Conservation (phyloP, 2,113 vertebrate species). For the Ctenomys sociabilis region DNA sequence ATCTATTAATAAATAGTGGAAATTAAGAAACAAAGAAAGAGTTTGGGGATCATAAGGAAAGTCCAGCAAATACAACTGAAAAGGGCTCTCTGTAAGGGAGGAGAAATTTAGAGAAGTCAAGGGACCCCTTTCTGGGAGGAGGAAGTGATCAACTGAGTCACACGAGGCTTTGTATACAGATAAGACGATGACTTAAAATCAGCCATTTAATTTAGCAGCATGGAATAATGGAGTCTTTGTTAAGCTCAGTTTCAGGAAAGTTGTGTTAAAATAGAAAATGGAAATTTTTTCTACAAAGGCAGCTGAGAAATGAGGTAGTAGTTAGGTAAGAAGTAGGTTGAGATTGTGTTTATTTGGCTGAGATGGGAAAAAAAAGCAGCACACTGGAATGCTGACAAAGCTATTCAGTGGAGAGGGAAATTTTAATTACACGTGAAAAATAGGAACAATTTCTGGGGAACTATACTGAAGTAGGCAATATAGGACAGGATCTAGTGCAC, state of each 20-base stretch:
- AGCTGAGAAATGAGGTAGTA: background rate
- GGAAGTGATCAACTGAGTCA: background rate
- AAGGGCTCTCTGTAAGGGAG: background rate
- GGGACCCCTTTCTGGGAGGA: background rate
- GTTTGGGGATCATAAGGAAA: background rate
- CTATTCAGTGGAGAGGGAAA: slow-evolving; percentile 10
- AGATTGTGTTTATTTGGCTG: slow-evolving; percentile 37
- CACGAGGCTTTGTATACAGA: background rate
- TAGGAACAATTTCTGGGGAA: background rate
- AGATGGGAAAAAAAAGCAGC: background rate
- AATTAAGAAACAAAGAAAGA: background rate
- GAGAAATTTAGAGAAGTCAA: background rate
- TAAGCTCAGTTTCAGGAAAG: background rate
- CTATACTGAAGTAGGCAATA: slow-evolving; percentile 18
- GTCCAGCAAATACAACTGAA: background rate
- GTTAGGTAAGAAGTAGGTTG: slow-evolving; percentile 16
- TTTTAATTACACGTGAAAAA: slow-evolving; percentile 52
- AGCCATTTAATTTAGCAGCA: background rate
- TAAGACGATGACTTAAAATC: background rate
- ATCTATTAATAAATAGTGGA: background rate
- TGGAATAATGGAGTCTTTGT: background rate
- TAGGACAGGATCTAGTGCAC: background rate
- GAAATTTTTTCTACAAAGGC: background rate
- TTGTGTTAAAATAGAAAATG: background rate
- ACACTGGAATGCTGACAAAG: background rate